Conservation (phyloP, 2,797 vertebrate genomes). For the Nannoperca australis region DNA sequence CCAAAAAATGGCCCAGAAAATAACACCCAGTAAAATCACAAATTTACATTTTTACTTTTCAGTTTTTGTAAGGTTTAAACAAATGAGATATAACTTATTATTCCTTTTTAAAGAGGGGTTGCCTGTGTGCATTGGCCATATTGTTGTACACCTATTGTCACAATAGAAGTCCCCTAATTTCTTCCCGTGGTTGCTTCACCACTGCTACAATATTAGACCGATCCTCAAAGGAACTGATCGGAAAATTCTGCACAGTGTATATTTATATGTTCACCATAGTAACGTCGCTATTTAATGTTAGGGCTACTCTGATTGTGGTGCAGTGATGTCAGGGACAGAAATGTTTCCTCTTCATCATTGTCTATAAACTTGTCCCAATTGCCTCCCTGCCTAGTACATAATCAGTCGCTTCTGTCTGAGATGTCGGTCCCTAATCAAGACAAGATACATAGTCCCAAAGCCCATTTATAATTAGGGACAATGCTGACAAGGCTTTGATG, state of each 20-base stretch:
- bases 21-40: not conserved
- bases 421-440: conserved; percentile 62
- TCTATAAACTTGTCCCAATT: conserved; percentile 63
- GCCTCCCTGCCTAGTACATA: conserved; percentile 36
- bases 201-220: conserved; percentile 8
- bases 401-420: conserved; percentile 61
- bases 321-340: conserved; percentile 50
- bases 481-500: conserved; percentile 52
- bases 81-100: not conserved
- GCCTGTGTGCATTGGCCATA: not conserved
- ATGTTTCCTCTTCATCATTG: conserved; percentile 56
- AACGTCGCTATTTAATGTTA: conserved; percentile 44
- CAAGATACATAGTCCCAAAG: conserved; percentile 43
- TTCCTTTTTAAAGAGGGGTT: conserved; percentile 7
- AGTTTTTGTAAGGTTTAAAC: conserved; percentile 14
- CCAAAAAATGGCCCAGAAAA: not conserved
- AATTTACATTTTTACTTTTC: not conserved
- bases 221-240: conserved; percentile 15
- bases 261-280: conserved; percentile 57
- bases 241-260: conserved; percentile 33
- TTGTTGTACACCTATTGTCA: conserved; percentile 1
- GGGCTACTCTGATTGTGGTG: conserved; percentile 43
- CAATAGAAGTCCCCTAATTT: not conserved
- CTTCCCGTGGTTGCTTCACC: not conserved
- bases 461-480: conserved; percentile 44